A percentile compares a stretch with the other conserved stretches of the same genome.
These are phyloP conservation scores for Patiria miniata DNA, from an alignment of 35 echinoderm and acorn worm genomes.

Conservation along the genomic window DNA sequence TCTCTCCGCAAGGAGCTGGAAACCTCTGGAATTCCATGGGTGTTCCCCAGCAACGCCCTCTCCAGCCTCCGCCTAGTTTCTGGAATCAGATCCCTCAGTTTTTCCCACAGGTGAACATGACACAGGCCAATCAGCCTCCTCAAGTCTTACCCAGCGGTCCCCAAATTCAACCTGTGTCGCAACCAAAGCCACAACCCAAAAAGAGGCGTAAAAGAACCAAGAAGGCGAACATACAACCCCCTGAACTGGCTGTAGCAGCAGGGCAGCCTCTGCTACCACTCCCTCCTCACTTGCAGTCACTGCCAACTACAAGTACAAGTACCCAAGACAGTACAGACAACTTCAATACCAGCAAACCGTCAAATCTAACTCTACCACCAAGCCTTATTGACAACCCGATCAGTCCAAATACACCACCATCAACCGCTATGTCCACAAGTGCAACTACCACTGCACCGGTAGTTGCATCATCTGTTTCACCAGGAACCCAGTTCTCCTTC, in stretches of 20 bases:
- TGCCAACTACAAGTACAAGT: slow-evolving; percentile 47
- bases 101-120: slow-evolving; percentile 17
- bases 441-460: background rate
- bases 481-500: slow-evolving; percentile 38
- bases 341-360: slow-evolving; percentile 39
- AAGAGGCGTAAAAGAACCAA: slow-evolving; percentile 47
- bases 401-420: slow-evolving; percentile 65
- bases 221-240: slow-evolving; percentile 36
- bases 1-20: background rate
- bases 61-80: slow-evolving; percentile 18
- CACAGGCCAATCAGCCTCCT: slow-evolving; percentile 33
- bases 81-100: slow-evolving; percentile 54
- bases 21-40: slow-evolving; percentile 28
- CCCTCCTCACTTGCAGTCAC: slow-evolving; percentile 30
- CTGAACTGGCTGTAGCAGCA: slow-evolving; percentile 31
- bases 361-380: slow-evolving; percentile 56
- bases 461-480: slow-evolving; percentile 12
- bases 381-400: slow-evolving; percentile 68
- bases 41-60: slow-evolving; percentile 44
- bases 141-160: slow-evolving; percentile 11
- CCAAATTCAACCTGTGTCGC: slow-evolving; percentile 46
- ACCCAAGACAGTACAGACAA: slow-evolving; percentile 22
- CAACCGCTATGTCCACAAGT: background rate
- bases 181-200: slow-evolving; percentile 43
- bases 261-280: slow-evolving; percentile 39